A percentile compares a stretch with the other conserved stretches of the same genome.
Evolutionary conservation across 2,113 vertebrate species (phyloP).

Genomic region (Varanus salvator): DNA sequence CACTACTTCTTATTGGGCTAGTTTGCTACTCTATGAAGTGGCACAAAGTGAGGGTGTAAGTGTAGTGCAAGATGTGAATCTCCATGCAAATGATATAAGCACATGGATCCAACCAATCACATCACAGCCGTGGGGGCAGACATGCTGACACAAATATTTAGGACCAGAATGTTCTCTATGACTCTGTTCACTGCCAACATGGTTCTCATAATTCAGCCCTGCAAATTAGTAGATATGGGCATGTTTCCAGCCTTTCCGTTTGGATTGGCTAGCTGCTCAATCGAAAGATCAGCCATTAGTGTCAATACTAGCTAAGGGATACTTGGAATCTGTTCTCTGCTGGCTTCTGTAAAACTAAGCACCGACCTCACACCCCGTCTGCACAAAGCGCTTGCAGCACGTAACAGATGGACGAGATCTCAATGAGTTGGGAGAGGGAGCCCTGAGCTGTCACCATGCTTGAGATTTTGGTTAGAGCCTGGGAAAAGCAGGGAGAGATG

Average conservation of each 20-base stretch:
- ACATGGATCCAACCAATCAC: not conserved
- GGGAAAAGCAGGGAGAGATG: not conserved
- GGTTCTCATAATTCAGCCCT: not conserved
- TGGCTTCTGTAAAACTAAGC: not conserved
- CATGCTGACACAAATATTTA: not conserved
- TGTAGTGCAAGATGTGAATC: not conserved
- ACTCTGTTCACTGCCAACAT: not conserved
- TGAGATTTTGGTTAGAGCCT: not conserved
- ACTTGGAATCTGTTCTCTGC: not conserved
- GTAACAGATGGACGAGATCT: not conserved
- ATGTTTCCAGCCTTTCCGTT: not conserved
- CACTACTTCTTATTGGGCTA: too few relatives aligned
- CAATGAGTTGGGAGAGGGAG: not conserved
- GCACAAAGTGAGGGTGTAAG: not conserved
- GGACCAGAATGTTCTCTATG: constrained; percentile 12
- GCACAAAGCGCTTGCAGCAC: not conserved
- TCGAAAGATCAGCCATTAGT: not conserved
- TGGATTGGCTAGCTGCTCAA: not conserved
- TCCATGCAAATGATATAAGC: too few relatives aligned
- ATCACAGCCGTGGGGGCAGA: not conserved
- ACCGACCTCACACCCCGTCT: not conserved
- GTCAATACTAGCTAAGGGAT: not conserved
- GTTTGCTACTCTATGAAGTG: not conserved
- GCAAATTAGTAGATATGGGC: not conserved
- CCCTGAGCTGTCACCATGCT: not conserved